phyloP scores from a whole-genome alignment of 2,797 vertebrate genomes.

The Hydrolagus colliei region DNA sequence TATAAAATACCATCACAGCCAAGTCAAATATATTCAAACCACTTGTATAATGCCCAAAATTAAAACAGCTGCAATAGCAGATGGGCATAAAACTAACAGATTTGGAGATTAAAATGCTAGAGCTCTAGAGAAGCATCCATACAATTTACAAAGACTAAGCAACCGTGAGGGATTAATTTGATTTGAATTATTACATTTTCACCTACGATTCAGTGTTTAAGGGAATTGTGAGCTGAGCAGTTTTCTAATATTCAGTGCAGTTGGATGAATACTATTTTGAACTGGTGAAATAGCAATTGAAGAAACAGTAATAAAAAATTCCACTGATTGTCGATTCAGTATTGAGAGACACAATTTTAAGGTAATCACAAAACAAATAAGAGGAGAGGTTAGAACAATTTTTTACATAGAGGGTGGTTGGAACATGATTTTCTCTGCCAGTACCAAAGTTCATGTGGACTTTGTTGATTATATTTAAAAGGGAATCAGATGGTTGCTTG shows the following conservation, averaged over 20 bases:
- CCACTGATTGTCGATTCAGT: no score
- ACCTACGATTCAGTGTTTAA: not conserved
- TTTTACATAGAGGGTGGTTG: no score
- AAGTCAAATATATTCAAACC: slow-evolving; percentile 29
- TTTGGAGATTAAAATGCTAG: slow-evolving; percentile 8
- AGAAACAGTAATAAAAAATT: no score
- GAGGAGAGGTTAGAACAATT: no score
- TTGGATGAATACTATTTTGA: no score
- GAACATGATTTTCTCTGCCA: no score
- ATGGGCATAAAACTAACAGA: slow-evolving; percentile 24
- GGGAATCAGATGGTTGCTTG: no score
- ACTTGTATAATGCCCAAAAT: slow-evolving; percentile 29
- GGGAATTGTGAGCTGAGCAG: not conserved
- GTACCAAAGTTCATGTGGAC: no score
- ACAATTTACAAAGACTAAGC: slow-evolving; percentile 12
- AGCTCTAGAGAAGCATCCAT: not conserved
- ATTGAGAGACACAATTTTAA: no score
- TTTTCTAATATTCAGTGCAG: not conserved
- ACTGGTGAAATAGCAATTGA: not conserved
- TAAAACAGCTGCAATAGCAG: slow-evolving; percentile 31
- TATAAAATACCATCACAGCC: slow-evolving; percentile 31
- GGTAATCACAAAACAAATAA: no score
- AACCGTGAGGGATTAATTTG: slow-evolving; percentile 3
- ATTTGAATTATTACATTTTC: slow-evolving; percentile 11
- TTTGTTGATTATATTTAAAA: no score